Base-by-base conservation (phyloP, 2,888 invertebrate genomes). In the Acrobasis repandana region DNA sequence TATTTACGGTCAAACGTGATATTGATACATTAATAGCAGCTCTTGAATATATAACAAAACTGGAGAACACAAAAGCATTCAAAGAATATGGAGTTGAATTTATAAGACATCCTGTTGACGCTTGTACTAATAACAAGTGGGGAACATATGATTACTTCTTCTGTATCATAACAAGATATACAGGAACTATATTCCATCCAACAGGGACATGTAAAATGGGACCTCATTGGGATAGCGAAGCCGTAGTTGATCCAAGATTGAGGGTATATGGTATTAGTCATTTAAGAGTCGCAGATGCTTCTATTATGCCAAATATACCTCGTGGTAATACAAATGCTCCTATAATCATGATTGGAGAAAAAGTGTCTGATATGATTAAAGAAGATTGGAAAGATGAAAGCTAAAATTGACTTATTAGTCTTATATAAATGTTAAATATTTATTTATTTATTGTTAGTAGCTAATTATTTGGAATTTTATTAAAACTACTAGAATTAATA, bases 261-360 rank as follows among this genome's bases (percentile, higher is more conserved):
- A 82, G 70, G 68, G 88, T 88, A 0, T 76, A 87, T 70, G 88
- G 88, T 0, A 68, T 87, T 48, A 67, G 65, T 43, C 88, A 93
- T 62, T 78, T 95, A 6, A 91, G 97, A 63, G 96, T 97, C 0
- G 94, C 94, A 0, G 96, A 96, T 82, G 96, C 96, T 1, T 96
- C 96, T 6, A 95, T 97, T 50, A 97, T 97, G 96, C 97, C 97
- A 0, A 91, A 85, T 11, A 95, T 97, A 58, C 93, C 96, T 6
- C 95, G 96, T 67, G 96, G 95, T 0, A 97, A 97, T 78, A 96
- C 96, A 0, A 97, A 97, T 76, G 97, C 96, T 0, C 95, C 97
- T 0, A 93, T 94, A 0, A 95, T 97, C 18, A 97, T 97, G 97
- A 96, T 97, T 57, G 97, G 94, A 0, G 97, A 97, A 56, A 88